Conservation (phyloP, 1,140 invertebrate genomes). For the Drosophila tsacasi region DNA sequence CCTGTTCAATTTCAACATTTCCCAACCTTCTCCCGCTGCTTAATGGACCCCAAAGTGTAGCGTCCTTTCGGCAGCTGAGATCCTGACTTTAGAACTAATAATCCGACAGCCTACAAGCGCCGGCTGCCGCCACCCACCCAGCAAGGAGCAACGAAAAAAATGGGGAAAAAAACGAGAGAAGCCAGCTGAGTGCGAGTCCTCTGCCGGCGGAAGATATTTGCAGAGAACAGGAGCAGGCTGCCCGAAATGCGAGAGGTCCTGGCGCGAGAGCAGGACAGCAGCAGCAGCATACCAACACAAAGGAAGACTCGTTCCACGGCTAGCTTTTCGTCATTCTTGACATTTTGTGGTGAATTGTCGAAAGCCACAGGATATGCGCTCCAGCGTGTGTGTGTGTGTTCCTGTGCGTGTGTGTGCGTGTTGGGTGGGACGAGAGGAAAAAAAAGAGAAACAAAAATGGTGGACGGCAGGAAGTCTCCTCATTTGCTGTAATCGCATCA, state of each 20-base stretch:
- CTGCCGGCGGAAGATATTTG: constrained; percentile 62
- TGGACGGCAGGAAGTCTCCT: constrained; percentile 84
- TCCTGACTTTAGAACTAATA: constrained; percentile 84
- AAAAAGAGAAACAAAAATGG: constrained; percentile 67
- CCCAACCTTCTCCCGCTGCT: constrained; percentile 4
- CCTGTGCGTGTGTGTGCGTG: constrained; percentile 28
- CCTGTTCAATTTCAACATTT: neutral
- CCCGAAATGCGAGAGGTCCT: constrained; percentile 23
- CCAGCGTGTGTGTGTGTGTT: constrained; percentile 40
- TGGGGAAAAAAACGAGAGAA: constrained; percentile 61
- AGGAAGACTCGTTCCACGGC: constrained; percentile 54
- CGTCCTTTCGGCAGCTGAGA: constrained; percentile 56
- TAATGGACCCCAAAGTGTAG: constrained; percentile 58
- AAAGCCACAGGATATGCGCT: constrained; percentile 80
- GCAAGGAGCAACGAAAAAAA: constrained; percentile 41
- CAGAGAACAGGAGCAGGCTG: constrained; percentile 37
- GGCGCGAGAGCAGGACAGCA: constrained; percentile 53
- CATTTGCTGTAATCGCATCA: constrained; percentile 85
- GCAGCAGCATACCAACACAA: constrained; percentile 42
- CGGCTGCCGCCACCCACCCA: constrained; percentile 43
- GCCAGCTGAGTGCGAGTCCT: constrained; percentile 55
- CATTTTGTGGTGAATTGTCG: constrained; percentile 85
- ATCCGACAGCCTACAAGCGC: constrained; percentile 82
- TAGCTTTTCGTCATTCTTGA: constrained; percentile 85
- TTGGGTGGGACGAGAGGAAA: constrained; percentile 18